phyloP scores from a whole-genome alignment of 2,888 invertebrate species.

The Cephus rjabovi region DNA sequence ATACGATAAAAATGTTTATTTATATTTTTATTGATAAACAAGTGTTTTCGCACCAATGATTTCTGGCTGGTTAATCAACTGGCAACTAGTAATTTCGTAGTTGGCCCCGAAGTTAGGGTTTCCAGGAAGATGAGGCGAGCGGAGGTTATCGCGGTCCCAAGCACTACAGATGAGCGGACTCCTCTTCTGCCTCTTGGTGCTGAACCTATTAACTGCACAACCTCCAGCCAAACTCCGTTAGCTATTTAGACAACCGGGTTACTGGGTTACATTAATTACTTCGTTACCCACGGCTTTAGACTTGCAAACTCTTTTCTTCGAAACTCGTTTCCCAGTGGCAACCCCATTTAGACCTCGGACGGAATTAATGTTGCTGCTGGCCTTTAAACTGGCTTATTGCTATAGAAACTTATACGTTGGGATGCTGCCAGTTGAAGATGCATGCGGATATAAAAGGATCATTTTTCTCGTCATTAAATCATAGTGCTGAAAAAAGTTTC shows the following conservation, averaged over 20 bases:
- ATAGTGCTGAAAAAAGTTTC: background rate
- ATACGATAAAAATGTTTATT: background rate
- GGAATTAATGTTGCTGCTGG: background rate
- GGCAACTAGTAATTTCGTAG: conserved; percentile 20
- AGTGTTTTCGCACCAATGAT: conserved; percentile 21
- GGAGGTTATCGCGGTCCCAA: conserved; percentile 23
- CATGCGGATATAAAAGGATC: background rate
- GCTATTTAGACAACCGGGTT: conserved; percentile 41
- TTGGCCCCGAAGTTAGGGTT: conserved; percentile 20
- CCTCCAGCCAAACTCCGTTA: conserved; percentile 30
- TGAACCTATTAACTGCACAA: conserved; percentile 39
- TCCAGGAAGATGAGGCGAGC: conserved; percentile 8
- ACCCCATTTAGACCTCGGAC: background rate
- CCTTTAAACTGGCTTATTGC: background rate
- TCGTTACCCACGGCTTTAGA: conserved; percentile 23
- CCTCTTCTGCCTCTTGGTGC: conserved; percentile 19
- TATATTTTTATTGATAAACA: background rate
- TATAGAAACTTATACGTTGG: background rate
- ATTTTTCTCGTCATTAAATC: background rate
- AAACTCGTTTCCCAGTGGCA: conserved; percentile 14
- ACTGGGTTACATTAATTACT: conserved; percentile 45
- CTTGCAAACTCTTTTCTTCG: conserved; percentile 5
- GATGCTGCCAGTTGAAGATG: background rate
- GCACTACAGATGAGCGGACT: conserved; percentile 6
- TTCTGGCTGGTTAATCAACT: conserved; percentile 24